Conservation (phyloP, 1,140 invertebrate species). For the Micrasema minimum region DNA sequence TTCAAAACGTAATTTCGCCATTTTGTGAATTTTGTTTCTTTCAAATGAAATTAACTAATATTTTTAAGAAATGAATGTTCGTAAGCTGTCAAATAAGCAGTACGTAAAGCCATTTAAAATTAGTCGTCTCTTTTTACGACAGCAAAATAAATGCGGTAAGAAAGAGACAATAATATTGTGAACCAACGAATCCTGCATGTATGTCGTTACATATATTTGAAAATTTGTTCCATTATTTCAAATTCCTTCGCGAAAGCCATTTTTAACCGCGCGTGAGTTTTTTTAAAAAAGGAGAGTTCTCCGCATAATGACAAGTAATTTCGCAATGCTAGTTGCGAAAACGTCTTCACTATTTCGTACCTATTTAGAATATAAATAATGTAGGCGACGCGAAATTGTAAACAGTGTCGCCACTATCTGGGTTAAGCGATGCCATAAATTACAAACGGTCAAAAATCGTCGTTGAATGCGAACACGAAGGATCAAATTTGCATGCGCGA, state of each 20-base stretch:
- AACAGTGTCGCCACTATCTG: constrained; percentile 47
- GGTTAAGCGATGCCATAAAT: constrained; percentile 53
- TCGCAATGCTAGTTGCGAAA: constrained; percentile 29
- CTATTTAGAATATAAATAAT: constrained; percentile 15
- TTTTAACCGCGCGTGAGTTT: neutral
- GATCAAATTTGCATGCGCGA: constrained; percentile 50
- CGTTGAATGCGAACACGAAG: constrained; percentile 46
- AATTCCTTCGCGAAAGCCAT: constrained; percentile 10
- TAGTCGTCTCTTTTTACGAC: too few relatives aligned
- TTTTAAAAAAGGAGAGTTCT: constrained; percentile 4
- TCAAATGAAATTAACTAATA: too few relatives aligned
- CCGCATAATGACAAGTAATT: constrained; percentile 6
- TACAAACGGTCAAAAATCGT: constrained; percentile 49
- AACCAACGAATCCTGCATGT: too few relatives aligned
- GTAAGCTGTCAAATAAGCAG: too few relatives aligned
- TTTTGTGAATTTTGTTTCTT: too few relatives aligned
- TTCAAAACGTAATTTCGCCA: too few relatives aligned
- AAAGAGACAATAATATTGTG: too few relatives aligned
- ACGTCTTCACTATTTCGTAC: constrained; percentile 4
- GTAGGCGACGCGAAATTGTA: constrained; percentile 31
- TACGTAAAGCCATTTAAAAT: too few relatives aligned
- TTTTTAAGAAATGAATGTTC: too few relatives aligned
- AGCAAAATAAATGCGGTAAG: too few relatives aligned
- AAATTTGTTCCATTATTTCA: neutral
- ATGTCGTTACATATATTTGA: too few relatives aligned